These are phyloP conservation scores for Calycopis cecrops DNA, from an alignment of 1,140 invertebrate genomes.

Conservation along the genomic window DNA sequence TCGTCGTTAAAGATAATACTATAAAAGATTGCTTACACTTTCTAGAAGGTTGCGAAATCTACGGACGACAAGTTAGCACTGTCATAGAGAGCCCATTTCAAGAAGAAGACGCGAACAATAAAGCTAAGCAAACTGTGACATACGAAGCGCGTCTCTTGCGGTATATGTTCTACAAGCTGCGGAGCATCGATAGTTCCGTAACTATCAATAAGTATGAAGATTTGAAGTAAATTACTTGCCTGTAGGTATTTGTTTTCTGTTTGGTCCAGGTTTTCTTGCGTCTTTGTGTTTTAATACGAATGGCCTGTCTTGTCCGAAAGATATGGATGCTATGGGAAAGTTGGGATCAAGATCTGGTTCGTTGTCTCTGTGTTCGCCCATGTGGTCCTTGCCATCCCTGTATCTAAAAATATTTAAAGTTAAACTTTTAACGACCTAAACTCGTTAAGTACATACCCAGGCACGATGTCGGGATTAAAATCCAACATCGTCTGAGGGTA, in stretches of 20 bases:
- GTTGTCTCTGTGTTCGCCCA: constrained; percentile 84
- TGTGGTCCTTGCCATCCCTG: constrained; percentile 81
- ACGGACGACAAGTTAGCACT: constrained; percentile 90
- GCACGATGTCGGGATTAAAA: no score
- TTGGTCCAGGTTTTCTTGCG: constrained; percentile 62
- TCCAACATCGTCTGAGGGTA: no score
- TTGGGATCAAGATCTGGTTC: constrained; percentile 79
- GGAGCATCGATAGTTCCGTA: constrained; percentile 72
- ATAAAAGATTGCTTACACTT: constrained; percentile 94
- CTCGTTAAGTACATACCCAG: no score
- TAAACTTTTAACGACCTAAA: no score
- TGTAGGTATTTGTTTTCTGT: constrained; percentile 58
- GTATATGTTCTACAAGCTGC: constrained; percentile 85
- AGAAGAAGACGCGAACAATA: constrained; percentile 79
- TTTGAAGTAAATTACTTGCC: constrained; percentile 59
- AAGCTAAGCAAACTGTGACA: constrained; percentile 94
- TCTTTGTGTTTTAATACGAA: constrained; percentile 82
- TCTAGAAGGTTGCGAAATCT: constrained; percentile 93
- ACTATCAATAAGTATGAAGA: constrained; percentile 73
- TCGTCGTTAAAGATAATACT: constrained; percentile 91
- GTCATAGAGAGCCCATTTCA: constrained; percentile 88
- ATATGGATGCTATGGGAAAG: constrained; percentile 81
- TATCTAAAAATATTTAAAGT: constrained; percentile 71
- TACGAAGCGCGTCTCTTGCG: constrained; percentile 93
- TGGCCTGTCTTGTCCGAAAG: constrained; percentile 79